Base-by-base conservation (phyloP, 2,888 invertebrate species). In the Theretra japonica region DNA sequence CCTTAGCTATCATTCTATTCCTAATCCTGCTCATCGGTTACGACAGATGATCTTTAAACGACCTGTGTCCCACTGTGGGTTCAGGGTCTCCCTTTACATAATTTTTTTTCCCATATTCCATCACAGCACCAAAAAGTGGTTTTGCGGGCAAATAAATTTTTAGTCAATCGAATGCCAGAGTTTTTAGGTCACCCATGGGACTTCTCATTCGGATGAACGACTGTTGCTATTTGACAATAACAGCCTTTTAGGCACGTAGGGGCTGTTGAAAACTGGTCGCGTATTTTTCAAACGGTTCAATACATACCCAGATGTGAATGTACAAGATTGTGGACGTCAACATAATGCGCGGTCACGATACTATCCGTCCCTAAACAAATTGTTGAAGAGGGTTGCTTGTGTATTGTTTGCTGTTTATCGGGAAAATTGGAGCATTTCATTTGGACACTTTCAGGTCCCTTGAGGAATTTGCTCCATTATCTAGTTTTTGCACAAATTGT, bases 381-480 rank as follows among this genome's bases (percentile, higher is more conserved):
- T 28, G 59, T 17, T 17, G 28, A 28, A 25, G 6, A 25, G 19
- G 28, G 25, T 28, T 59, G 59, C 28, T 25, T 15, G 25, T 59
- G 59, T 59, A 25, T 59, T 59, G 28, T 59, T 59, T 59, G 28
- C 58, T 58, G 25, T 58, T 58, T 58, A 58, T 58, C 25, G 58
- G 58, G 19, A 60, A 30, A 60, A 60, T 60, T 19, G 28, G 58
- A 23, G 17, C 28, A 59, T 59, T 28, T 19, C 25, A 15, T 41
- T 23, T 58, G 25, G 23, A 23, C 15, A 58, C 25, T 59, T 59
- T 59, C 28, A 28, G 5, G 59, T 59, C 2, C 58, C 21, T 1
- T 23, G 15, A 58, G 25, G 57, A 28, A 59, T 11, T 23, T 25
- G 28, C 28, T 28, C 28, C 1, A 5, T 28, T 28, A 2, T 28